phyloP scores from a whole-genome alignment of 1,140 invertebrate species.

The Nomia melanderi region DNA sequence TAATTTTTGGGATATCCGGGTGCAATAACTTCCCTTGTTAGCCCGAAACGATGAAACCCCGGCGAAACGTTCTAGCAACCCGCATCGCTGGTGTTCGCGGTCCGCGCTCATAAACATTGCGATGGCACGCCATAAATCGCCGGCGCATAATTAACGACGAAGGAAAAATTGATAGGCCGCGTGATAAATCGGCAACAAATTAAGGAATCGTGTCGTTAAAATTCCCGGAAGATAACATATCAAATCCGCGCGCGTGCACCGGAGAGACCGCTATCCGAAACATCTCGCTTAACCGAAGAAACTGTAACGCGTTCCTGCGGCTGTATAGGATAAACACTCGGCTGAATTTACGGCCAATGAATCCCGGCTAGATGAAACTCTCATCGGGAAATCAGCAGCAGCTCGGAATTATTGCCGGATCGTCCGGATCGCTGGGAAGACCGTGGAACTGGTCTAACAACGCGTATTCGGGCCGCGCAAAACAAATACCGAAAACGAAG shows the following conservation, averaged over 20 bases:
- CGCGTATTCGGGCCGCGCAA: conserved; percentile 2
- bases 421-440: not conserved
- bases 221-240: not conserved
- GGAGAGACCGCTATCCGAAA: too few relatives aligned
- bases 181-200: not conserved
- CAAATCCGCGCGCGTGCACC: too few relatives aligned
- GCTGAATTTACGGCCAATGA: not conserved
- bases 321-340: not conserved
- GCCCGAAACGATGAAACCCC: too few relatives aligned
- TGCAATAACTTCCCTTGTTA: too few relatives aligned
- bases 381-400: not conserved
- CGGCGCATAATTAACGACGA: not conserved
- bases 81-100: not conserved
- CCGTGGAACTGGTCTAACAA: conserved; percentile 21
- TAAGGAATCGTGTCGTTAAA: not conserved
- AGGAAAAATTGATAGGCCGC: not conserved
- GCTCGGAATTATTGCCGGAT: not conserved
- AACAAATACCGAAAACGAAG: conserved; percentile 24
- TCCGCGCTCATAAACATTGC: not conserved
- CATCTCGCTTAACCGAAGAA: not conserved
- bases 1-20: too few relatives aligned
- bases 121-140: not conserved
- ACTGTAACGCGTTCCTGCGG: too few relatives aligned
- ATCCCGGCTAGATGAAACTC: not conserved
- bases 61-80: too few relatives aligned